A percentile compares a stretch with the other conserved stretches of the same genome.
Conservation (phyloP, 2,888 invertebrate genomes). For the Neoaliturus tenellus region DNA sequence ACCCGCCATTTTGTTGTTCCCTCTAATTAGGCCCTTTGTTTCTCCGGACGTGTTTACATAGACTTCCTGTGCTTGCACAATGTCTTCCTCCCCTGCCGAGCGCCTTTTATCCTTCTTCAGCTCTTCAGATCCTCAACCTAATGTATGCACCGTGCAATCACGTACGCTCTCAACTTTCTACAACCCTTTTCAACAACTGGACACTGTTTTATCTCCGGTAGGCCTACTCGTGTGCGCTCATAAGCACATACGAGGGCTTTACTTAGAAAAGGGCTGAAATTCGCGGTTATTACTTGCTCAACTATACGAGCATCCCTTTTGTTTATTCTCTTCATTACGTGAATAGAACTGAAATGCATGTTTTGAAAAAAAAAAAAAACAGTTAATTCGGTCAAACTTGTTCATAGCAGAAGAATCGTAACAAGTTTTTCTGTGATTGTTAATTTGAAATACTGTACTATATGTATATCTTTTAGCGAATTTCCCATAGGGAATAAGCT, state of each 20-base stretch:
- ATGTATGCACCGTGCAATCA: constrained; percentile 37
- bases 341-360: no score
- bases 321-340: no score
- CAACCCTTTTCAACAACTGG: constrained; percentile 5
- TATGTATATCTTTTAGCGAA: no score
- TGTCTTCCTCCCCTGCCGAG: constrained; percentile 30
- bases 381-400: no score
- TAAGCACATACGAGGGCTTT: background rate
- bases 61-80: constrained; percentile 41
- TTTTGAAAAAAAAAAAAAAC: no score
- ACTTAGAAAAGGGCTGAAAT: background rate
- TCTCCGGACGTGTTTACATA: constrained; percentile 46
- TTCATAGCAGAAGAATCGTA: no score
- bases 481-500: no score
- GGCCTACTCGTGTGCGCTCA: no score
- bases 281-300: background rate
- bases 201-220: background rate
- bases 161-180: background rate
- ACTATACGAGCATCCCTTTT: no score
- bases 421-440: no score
- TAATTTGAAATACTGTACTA: no score
- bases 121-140: background rate
- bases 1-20: constrained; percentile 53
- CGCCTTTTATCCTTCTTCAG: background rate
- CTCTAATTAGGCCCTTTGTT: constrained; percentile 52